phyloP scores from a whole-genome alignment of 2,888 invertebrate genomes.

The Abrostola tripartita region DNA sequence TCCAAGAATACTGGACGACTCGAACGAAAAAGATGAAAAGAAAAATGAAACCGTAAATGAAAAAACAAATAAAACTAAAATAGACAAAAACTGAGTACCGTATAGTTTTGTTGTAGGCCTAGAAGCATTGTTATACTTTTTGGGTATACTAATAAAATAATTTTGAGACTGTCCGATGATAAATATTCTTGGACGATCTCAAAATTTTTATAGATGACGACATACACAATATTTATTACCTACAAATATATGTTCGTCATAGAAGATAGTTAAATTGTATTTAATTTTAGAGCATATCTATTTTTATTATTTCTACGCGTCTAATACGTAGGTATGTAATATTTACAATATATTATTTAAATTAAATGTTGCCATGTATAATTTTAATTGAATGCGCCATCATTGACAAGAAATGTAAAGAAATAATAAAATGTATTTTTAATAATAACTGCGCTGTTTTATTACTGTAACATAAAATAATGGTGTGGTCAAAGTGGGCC shows the following conservation, averaged over 20 bases:
- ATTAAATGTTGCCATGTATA: constrained; percentile 44
- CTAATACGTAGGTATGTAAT: constrained; percentile 68
- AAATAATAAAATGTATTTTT: constrained; percentile 52
- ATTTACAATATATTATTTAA: constrained; percentile 65
- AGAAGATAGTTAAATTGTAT: constrained; percentile 45
- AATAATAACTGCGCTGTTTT: constrained; percentile 17
- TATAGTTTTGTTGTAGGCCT: constrained; percentile 28
- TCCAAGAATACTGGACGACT: constrained; percentile 70
- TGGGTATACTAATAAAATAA: constrained; percentile 47
- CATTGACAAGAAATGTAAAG: constrained; percentile 37
- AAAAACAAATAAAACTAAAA: constrained; percentile 37
- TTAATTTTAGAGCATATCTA: constrained; percentile 45
- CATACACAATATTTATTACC: constrained; percentile 60
- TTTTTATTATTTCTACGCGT: constrained; percentile 56
- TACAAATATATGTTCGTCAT: constrained; percentile 49
- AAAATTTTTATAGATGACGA: constrained; percentile 72
- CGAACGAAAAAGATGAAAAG: constrained; percentile 54
- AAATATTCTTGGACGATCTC: constrained; percentile 83
- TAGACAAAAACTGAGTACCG: constrained; percentile 24
- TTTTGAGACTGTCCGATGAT: constrained; percentile 84
- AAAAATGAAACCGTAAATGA: constrained; percentile 41
- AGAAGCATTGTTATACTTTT: constrained; percentile 9
- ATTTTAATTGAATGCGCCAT: constrained; percentile 35
- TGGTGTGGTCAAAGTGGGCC: too few species aligned
- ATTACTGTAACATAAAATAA: neutral